phyloP scores from a whole-genome alignment of 2,797 vertebrate species.

The Acanthiza pusilla region DNA sequence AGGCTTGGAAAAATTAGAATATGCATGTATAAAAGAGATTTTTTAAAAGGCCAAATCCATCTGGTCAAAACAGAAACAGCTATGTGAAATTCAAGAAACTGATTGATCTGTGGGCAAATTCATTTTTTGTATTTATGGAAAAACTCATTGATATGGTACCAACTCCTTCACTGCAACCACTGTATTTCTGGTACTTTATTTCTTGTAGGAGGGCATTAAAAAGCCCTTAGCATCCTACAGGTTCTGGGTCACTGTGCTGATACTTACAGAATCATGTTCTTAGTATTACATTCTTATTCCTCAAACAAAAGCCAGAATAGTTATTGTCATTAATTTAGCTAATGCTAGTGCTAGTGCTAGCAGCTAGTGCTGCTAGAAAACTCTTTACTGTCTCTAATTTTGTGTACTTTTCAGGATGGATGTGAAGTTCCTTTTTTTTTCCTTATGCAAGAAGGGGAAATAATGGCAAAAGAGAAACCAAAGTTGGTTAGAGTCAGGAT shows the following conservation, averaged over 20 bases:
- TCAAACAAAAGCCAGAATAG: not conserved
- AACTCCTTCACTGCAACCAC: not conserved
- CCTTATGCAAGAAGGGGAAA: accelerated
- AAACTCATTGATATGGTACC: not conserved
- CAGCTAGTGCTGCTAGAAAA: not conserved
- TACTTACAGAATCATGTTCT: not conserved
- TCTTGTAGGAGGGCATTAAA: not conserved
- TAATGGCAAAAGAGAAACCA: not conserved
- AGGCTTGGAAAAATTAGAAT: not conserved
- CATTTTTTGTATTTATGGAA: not conserved
- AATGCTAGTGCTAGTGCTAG: too few relatives aligned
- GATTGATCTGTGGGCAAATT: not conserved
- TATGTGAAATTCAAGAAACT: not conserved
- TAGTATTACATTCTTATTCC: not conserved
- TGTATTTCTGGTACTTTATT: not conserved
- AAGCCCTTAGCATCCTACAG: not conserved
- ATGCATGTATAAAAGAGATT: not conserved
- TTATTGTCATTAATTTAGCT: not conserved
- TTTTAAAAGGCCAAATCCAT: not conserved
- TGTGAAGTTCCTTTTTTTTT: not conserved
- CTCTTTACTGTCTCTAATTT: not conserved
- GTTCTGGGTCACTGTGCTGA: not conserved
- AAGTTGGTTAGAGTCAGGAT: not conserved
- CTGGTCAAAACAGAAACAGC: not conserved
- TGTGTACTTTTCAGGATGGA: not conserved